phyloP scores from a whole-genome alignment of 2,888 invertebrate genomes.

The Cryptus armator region DNA sequence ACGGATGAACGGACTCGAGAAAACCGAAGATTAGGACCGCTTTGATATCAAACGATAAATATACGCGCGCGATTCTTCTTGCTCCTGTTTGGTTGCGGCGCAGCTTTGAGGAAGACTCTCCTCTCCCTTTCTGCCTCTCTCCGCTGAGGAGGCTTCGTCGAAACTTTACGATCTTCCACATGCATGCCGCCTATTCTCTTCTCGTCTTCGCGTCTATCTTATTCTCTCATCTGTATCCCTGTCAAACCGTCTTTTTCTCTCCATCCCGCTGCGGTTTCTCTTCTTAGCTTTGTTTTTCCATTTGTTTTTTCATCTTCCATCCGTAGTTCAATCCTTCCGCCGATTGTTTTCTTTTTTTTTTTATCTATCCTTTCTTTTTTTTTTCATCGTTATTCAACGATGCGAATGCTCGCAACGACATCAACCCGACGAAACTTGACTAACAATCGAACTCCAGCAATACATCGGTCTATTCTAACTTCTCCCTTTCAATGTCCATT shows the following conservation, averaged over 20 bases:
- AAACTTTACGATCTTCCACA: constrained; percentile 51
- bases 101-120: constrained; percentile 40
- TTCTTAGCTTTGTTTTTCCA: not conserved
- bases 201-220: constrained; percentile 11
- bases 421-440: constrained; percentile 36
- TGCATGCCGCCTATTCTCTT: constrained; percentile 36
- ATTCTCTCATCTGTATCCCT: constrained; percentile 34
- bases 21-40: constrained; percentile 37
- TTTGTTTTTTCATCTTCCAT: not conserved
- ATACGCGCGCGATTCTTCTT: constrained; percentile 41
- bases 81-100: constrained; percentile 23
- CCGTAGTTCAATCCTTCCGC: constrained; percentile 13
- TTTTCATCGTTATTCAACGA: not conserved
- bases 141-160: constrained; percentile 21
- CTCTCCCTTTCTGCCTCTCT: not conserved
- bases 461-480: too few species aligned
- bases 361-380: not conserved
- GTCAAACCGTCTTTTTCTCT: constrained; percentile 29
- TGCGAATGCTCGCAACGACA: not conserved
- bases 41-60: constrained; percentile 58
- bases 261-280: constrained; percentile 19
- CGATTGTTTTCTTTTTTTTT: not conserved
- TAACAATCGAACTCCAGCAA: constrained; percentile 23
- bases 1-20: constrained; percentile 26
- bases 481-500: not conserved